Evolutionary conservation across 1,140 invertebrate species (phyloP), one percentile per base, ranked within the genome.

Genomic region (Calephelis virginiensis): DNA sequence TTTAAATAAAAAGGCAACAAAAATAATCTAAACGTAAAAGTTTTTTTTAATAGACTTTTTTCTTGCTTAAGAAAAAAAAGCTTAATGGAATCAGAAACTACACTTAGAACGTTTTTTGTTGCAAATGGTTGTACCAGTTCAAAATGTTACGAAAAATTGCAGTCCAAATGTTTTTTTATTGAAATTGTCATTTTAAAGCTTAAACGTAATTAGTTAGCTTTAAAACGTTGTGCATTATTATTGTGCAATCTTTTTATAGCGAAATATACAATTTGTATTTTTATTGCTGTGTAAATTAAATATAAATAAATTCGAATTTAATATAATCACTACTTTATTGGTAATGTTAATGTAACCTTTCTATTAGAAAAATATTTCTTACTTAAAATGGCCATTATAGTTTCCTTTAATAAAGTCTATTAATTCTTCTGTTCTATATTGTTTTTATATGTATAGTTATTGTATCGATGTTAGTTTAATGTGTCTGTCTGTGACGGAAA

Each of bases 161-260:
- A 10, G 14, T 11, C 8, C 14, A 53, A 11, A 6, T 17, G 14
- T 53, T 53, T 28, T 11, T 9, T 28, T 53, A 53, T 28, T 17
- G 50, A 53, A 53, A 28, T 28, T 53, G 50, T 53, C 17, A 43
- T 9, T 53, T 53, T 17, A 53, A 53, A 53, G 17, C 50, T 28
- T 8, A 17, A 50, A 53, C 3, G 9, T 8, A 53, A 49, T n/a
- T 49, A 14, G 50, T 53, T 53, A 53, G 14, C 17, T 53, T 28
- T 50, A 53, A 53, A 53, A 69, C 73, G 59, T 59, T 74, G 80
- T 81, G 79, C 81, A 83, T 83, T 81, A 82, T 70, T 67, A 62
- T 61, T 69, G 82, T 84, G 78, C 82, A 84, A 81, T 83, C 70
- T 78, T 71, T 77, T 71, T 50, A 66, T 64, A 64, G 40, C 50